These are phyloP conservation scores for Dasyurus viverrinus DNA, from an alignment of 2,113 vertebrate genomes.

Conservation along the genomic window DNA sequence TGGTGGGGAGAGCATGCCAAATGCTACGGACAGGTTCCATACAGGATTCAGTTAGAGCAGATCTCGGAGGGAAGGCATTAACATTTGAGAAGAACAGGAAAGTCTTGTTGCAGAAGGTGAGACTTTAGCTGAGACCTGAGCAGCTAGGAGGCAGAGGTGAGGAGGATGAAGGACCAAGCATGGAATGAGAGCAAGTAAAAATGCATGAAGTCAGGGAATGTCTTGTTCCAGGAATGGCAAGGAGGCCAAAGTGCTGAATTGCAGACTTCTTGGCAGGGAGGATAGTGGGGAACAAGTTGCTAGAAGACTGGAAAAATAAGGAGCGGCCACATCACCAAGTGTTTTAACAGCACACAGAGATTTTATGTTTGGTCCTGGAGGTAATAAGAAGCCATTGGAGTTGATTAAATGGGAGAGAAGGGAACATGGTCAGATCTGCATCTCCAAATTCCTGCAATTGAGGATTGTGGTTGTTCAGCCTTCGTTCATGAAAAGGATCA, in stretches of 20 bases:
- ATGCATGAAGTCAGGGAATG: background rate
- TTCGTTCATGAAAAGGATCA: too few relatives aligned
- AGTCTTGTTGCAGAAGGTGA: too few relatives aligned
- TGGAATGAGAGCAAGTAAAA: background rate
- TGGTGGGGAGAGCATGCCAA: too few relatives aligned
- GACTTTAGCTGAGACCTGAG: too few relatives aligned
- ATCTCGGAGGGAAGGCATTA: too few relatives aligned
- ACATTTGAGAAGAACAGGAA: too few relatives aligned
- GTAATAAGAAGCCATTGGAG: background rate
- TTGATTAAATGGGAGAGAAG: background rate
- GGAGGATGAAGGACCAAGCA: too few relatives aligned
- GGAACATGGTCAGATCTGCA: too few relatives aligned
- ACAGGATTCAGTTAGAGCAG: too few relatives aligned
- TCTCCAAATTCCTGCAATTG: background rate
- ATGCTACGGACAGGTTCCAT: too few relatives aligned
- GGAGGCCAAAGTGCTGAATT: background rate
- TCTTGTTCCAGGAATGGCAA: background rate
- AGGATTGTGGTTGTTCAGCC: background rate
- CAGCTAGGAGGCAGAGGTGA: too few relatives aligned
- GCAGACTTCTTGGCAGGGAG: background rate
- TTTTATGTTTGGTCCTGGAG: background rate
- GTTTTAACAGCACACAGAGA: background rate
- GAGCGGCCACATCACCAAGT: background rate
- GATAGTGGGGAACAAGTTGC: background rate
- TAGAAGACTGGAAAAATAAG: background rate